Percentiles rank a stretch among this genome's conserved stretches.
Conservation (phyloP, 1,140 invertebrate species). For the Ylistrum balloti region DNA sequence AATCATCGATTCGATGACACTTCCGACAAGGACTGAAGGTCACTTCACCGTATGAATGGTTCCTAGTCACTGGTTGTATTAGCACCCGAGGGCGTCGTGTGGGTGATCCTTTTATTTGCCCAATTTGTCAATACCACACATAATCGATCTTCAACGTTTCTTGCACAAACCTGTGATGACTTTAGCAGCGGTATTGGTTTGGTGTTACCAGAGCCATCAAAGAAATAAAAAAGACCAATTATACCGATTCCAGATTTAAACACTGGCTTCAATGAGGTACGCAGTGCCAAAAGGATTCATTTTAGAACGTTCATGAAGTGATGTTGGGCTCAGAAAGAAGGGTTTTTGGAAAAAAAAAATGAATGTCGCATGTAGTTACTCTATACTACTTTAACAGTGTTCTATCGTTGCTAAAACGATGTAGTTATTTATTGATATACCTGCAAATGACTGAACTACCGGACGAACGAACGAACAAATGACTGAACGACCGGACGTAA, state of each 20-base stretch:
- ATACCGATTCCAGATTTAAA: background rate
- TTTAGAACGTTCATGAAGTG: too few species aligned
- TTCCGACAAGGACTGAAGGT: background rate
- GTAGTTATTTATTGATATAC: too few species aligned
- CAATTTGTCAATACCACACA: slow-evolving; percentile 31
- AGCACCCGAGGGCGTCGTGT: background rate
- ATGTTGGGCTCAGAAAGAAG: too few species aligned
- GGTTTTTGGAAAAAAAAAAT: too few species aligned
- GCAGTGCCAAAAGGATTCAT: too few species aligned
- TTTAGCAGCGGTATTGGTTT: background rate
- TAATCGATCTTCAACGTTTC: background rate
- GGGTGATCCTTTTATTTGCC: slow-evolving; percentile 24
- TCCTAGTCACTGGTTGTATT: background rate
- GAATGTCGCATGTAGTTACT: too few species aligned
- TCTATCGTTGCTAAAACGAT: too few species aligned
- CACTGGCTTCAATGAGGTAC: background rate
- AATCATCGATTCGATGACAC: background rate
- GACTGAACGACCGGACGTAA: background rate
- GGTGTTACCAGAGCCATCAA: background rate
- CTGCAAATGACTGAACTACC: background rate
- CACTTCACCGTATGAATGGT: background rate
- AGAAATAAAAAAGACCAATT: background rate
- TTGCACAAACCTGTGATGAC: background rate
- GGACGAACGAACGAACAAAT: background rate
- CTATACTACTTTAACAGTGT: too few species aligned